A percentile compares a stretch with the other conserved stretches of the same genome.
These are phyloP conservation scores for Cephus nigrinus DNA, from an alignment of 2,888 invertebrate species.

Conservation along the genomic window DNA sequence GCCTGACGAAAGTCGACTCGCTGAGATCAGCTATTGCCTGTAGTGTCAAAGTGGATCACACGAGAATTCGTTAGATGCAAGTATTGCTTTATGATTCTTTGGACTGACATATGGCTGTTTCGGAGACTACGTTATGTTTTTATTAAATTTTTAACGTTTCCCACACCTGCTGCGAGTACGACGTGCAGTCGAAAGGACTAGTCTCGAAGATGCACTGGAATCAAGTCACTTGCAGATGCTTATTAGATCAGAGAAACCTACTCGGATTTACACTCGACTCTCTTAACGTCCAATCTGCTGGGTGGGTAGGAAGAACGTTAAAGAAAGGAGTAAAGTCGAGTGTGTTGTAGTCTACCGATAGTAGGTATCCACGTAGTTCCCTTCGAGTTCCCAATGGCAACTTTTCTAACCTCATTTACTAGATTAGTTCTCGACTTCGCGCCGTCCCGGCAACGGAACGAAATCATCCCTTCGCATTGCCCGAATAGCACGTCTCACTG, in stretches of 20 bases:
- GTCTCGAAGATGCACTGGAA: neutral
- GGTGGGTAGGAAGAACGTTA: neutral
- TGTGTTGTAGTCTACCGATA: neutral
- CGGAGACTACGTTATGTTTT: neutral
- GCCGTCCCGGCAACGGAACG: neutral
- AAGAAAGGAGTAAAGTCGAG: neutral
- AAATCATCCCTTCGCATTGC: neutral
- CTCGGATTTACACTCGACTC: neutral
- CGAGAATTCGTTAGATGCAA: neutral
- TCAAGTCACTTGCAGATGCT: neutral
- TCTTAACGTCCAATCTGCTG: neutral
- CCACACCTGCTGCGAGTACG: neutral
- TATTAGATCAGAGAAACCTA: neutral
- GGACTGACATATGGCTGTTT: neutral
- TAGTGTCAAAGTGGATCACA: neutral
- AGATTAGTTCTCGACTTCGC: neutral
- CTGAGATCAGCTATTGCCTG: neutral
- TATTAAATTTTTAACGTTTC: neutral
- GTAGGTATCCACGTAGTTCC: neutral
- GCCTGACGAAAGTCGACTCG: neutral
- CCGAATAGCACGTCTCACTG: neutral
- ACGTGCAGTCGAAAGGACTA: neutral
- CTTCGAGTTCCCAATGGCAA: neutral
- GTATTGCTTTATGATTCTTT: neutral
- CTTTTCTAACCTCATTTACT: neutral